Percentiles rank a stretch among this genome's conserved stretches.
Evolutionary conservation across 1,140 invertebrate species (phyloP).

Genomic region (Zaprionus inermis): DNA sequence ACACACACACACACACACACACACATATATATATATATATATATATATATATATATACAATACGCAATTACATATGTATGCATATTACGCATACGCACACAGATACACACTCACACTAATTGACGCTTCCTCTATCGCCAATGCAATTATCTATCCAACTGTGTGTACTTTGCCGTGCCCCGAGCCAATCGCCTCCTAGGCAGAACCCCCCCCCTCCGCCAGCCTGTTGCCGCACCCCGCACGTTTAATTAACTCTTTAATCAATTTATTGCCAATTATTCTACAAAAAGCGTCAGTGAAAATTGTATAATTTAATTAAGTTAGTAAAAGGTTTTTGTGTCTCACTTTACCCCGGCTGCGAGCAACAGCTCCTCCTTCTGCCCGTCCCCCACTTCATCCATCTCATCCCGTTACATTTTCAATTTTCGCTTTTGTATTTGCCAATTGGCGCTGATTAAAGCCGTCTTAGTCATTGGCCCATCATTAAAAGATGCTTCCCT

Average conservation of each 20-base stretch:
- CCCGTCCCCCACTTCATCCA: neutral
- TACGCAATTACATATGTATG: no score
- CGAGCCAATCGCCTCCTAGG: neutral
- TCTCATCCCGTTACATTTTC: slow-evolving; percentile 47
- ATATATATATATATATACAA: no score
- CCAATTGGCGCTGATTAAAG: slow-evolving; percentile 78
- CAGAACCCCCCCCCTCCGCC: slow-evolving; percentile 5
- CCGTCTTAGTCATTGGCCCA: slow-evolving; percentile 70
- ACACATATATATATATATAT: no score
- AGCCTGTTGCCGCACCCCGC: slow-evolving; percentile 31
- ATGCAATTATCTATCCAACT: slow-evolving; percentile 73
- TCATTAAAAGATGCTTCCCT: slow-evolving; percentile 69
- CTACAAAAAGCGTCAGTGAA: slow-evolving; percentile 76
- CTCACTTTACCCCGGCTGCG: slow-evolving; percentile 25
- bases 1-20: slow-evolving; percentile 1
- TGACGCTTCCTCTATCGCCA: slow-evolving; percentile 45
- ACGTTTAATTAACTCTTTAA: slow-evolving; percentile 79
- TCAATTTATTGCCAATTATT: slow-evolving; percentile 82
- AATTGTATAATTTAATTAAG: slow-evolving; percentile 80
- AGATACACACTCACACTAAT: slow-evolving; percentile 26
- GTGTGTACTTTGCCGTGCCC: slow-evolving; percentile 25
- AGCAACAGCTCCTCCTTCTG: neutral
- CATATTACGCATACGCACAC: neutral
- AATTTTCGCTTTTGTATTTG: slow-evolving; percentile 78
- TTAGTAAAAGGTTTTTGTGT: slow-evolving; percentile 80